A percentile compares a stretch with the other conserved stretches of the same genome.
Evolutionary conservation across 2,113 vertebrate species (phyloP).

Genomic region (Copsychus sechellarum): DNA sequence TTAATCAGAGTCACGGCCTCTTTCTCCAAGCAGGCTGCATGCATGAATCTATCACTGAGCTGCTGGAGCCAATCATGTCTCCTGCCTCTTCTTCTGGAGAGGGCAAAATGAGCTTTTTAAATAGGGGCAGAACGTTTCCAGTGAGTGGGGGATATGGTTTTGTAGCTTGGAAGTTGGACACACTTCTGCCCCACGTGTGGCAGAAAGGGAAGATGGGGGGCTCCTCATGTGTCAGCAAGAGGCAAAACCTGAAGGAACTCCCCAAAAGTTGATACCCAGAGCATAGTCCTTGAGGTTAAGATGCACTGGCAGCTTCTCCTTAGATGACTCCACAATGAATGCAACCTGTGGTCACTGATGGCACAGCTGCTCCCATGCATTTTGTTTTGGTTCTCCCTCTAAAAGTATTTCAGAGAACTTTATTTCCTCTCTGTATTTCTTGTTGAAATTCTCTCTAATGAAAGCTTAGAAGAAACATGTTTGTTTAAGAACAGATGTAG

Average conservation of each 20-base stretch:
- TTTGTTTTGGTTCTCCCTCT: neutral
- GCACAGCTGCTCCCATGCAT: neutral
- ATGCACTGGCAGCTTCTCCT: neutral
- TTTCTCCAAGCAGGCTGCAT: neutral
- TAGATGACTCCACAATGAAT: neutral
- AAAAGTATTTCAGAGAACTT: neutral
- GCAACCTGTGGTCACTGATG: neutral
- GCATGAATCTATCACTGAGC: neutral
- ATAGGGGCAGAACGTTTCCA: neutral
- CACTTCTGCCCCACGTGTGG: neutral
- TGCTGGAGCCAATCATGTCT: neutral
- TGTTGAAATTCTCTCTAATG: neutral
- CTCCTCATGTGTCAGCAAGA: neutral
- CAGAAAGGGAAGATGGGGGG: neutral
- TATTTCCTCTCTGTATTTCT: neutral
- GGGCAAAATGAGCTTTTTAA: neutral
- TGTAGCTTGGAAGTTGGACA: rapidly evolving
- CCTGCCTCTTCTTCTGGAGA: neutral
- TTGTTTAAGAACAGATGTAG: neutral
- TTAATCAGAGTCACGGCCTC: neutral
- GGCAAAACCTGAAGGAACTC: neutral
- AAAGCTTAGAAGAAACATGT: neutral
- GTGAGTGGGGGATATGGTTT: neutral
- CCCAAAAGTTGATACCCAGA: neutral
- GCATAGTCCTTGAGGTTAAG: neutral